Conservation (phyloP, 2,888 invertebrate species). For the Mesoligia furuncula region DNA sequence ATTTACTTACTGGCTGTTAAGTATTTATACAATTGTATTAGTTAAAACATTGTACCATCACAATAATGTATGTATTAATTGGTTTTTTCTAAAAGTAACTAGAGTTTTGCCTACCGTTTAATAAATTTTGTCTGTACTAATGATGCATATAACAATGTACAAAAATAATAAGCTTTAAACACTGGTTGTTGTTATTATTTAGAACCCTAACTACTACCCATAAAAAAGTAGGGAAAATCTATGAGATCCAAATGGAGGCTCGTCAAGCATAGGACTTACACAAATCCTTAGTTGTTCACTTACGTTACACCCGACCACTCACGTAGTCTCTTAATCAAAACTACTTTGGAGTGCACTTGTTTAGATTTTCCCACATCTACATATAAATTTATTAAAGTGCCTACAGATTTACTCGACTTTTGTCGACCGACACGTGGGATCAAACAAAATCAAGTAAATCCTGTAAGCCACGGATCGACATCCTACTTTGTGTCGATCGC, state of each 20-base stretch:
- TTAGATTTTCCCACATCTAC: neutral
- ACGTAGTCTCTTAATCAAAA: slow-evolving; percentile 1
- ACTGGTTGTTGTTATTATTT: slow-evolving; percentile 71
- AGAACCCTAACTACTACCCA: neutral
- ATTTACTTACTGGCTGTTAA: slow-evolving; percentile 88
- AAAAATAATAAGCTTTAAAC: slow-evolving; percentile 90
- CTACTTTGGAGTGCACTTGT: slow-evolving; percentile 3
- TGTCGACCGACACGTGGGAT: no score
- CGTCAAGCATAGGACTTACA: neutral
- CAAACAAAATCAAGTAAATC: neutral
- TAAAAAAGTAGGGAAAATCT: no score
- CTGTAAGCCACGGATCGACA: neutral
- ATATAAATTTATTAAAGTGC: neutral
- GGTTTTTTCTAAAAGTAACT: slow-evolving; percentile 75
- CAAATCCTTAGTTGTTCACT: neutral
- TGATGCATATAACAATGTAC: slow-evolving; percentile 87
- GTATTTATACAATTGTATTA: slow-evolving; percentile 82
- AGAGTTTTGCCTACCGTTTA: slow-evolving; percentile 71
- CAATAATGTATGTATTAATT: slow-evolving; percentile 71
- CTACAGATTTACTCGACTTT: neutral
- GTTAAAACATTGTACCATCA: slow-evolving; percentile 76
- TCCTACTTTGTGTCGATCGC: neutral
- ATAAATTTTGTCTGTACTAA: slow-evolving; percentile 81
- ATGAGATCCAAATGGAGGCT: neutral
- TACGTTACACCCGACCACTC: slow-evolving; percentile 12